Percentiles rank a stretch among this genome's conserved stretches.
phyloP scores from a whole-genome alignment of 2,888 invertebrate species.

The Encarsia formosa region DNA sequence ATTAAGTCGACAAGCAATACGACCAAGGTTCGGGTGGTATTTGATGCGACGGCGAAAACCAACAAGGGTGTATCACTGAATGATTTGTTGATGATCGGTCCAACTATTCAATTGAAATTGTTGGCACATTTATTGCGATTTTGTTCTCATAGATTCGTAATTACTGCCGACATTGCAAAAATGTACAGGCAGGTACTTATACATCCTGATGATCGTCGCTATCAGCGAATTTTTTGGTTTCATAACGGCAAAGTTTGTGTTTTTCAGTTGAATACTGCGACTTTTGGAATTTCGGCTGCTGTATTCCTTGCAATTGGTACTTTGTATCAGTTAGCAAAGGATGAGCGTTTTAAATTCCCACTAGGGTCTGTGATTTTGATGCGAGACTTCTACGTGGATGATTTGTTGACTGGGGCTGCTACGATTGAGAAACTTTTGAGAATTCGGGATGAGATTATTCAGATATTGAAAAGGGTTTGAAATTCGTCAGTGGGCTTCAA shows the following conservation, averaged over 20 bases:
- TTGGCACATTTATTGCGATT: constrained; percentile 14
- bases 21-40: constrained; percentile 14
- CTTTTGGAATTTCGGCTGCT: constrained; percentile 23
- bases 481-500: constrained; percentile 33
- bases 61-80: constrained; percentile 7
- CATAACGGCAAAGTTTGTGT: not conserved
- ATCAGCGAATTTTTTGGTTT: not conserved
- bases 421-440: constrained; percentile 23
- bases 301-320: constrained; percentile 31
- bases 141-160: constrained; percentile 4
- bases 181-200: constrained; percentile 26
- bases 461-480: constrained; percentile 11
- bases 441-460: constrained; percentile 1
- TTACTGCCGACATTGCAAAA: constrained; percentile 24
- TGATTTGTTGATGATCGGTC: constrained; percentile 11
- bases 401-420: constrained; percentile 30
- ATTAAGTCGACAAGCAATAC: constrained; percentile 8
- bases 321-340: constrained; percentile 28
- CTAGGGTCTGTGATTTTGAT: constrained; percentile 20
- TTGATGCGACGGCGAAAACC: constrained; percentile 13
- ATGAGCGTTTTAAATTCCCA: constrained; percentile 17
- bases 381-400: constrained; percentile 36
- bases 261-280: constrained; percentile 11
- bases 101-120: constrained; percentile 11
- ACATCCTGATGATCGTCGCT: constrained; percentile 9